Evolutionary conservation across 2,888 invertebrate genomes (phyloP).

Genomic region (Cephalotes varians): DNA sequence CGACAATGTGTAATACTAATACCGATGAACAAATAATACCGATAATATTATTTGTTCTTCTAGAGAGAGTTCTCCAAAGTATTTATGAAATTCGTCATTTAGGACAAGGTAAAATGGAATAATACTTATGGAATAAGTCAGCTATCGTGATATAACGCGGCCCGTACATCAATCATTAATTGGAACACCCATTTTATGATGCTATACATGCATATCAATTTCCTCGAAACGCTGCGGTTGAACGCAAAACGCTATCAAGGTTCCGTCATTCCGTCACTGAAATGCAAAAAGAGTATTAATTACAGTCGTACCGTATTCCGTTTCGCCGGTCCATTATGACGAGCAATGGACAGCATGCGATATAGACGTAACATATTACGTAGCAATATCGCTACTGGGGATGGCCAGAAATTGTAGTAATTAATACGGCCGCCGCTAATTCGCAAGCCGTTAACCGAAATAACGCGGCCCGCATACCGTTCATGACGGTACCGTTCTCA

Average conservation of each 20-base stretch:
- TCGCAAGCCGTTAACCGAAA: conserved; percentile 56
- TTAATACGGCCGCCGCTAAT: conserved; percentile 63
- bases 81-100: background rate
- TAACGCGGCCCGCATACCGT: conserved; percentile 35
- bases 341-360: conserved; percentile 19
- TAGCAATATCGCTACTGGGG: conserved; percentile 16
- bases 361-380: conserved; percentile 46
- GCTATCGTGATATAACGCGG: background rate
- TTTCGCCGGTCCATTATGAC: conserved; percentile 8
- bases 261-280: background rate
- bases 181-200: background rate
- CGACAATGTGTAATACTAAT: no score
- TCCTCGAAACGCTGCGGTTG: background rate
- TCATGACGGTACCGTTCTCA: background rate
- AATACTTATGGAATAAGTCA: background rate
- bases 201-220: background rate
- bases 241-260: background rate
- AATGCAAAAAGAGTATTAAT: conserved; percentile 21
- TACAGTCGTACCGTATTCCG: background rate
- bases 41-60: background rate
- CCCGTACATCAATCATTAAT: background rate
- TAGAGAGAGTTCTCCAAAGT: background rate
- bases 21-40: background rate
- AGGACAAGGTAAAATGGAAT: background rate
- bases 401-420: conserved; percentile 61